phyloP scores from a whole-genome alignment of 2,113 vertebrate species.

The Sciurus niger region DNA sequence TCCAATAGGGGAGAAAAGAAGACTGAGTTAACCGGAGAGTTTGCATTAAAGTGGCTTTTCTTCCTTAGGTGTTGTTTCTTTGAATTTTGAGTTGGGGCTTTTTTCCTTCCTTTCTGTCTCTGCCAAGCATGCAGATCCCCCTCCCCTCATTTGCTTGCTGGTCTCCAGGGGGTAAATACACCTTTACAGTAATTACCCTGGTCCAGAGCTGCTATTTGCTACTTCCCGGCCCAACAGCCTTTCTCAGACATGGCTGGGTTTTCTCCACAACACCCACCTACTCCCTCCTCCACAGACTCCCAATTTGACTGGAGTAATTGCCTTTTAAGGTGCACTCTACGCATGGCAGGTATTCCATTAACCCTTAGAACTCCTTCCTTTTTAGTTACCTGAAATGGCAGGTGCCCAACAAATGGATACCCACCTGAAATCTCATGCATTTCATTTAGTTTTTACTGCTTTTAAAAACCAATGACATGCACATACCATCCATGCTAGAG shows the following conservation, averaged over 20 bases:
- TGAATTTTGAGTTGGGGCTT: constrained; percentile 49
- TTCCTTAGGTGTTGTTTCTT: constrained; percentile 67
- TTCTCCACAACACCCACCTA: constrained; percentile 76
- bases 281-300: constrained; percentile 81
- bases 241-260: constrained; percentile 72
- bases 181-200: constrained; percentile 76
- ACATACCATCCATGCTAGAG: constrained; percentile 37
- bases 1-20: constrained; percentile 60
- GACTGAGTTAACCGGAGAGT: constrained; percentile 70
- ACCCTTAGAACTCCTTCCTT: constrained; percentile 80
- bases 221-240: constrained; percentile 64
- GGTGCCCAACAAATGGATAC: constrained; percentile 70
- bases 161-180: constrained; percentile 68
- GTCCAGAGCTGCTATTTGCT: constrained; percentile 76
- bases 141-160: constrained; percentile 61
- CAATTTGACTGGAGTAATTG: constrained; percentile 86
- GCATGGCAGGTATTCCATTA: constrained; percentile 84
- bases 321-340: constrained; percentile 85
- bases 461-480: neutral
- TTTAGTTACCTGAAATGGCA: constrained; percentile 81
- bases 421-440: constrained; percentile 66
- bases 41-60: constrained; percentile 68
- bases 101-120: neutral
- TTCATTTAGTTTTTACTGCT: constrained; percentile 61
- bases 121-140: constrained; percentile 39